phyloP scores from a whole-genome alignment of 2,888 invertebrate genomes.

The Calameuta idolon region DNA sequence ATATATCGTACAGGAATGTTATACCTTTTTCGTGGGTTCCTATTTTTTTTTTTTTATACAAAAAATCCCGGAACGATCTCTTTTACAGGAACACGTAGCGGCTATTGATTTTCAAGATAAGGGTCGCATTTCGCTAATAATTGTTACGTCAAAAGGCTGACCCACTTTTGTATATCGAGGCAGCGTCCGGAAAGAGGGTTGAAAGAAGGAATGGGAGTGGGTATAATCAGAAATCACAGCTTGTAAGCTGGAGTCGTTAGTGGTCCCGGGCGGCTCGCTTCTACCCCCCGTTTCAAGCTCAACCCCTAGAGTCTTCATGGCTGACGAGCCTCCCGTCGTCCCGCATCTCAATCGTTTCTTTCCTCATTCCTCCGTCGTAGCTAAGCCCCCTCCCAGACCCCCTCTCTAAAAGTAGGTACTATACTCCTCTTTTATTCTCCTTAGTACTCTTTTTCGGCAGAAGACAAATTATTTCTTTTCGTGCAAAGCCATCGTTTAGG shows the following conservation, averaged over 20 bases:
- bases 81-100: not conserved
- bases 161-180: slow-evolving; percentile 17
- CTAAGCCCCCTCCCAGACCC: slow-evolving; percentile 3
- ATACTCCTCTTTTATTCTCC: not conserved
- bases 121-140: slow-evolving; percentile 10
- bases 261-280: slow-evolving; percentile 39
- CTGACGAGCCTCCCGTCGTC: slow-evolving; percentile 42
- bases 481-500: not conserved
- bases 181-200: not conserved
- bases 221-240: slow-evolving; percentile 48
- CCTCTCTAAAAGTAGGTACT: slow-evolving; percentile 11
- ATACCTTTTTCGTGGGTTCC: not conserved
- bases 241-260: slow-evolving; percentile 48
- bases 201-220: slow-evolving; percentile 26
- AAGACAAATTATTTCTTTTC: slow-evolving; percentile 40
- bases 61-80: not conserved
- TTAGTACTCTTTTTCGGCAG: not conserved
- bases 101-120: not conserved
- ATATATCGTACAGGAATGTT: not conserved
- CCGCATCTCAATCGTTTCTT: slow-evolving; percentile 46
- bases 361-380: slow-evolving; percentile 10
- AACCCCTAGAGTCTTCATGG: slow-evolving; percentile 29
- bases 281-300: slow-evolving; percentile 28
- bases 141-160: slow-evolving; percentile 9
- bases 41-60: not conserved